A percentile compares a stretch with the other conserved stretches of the same genome.
Conservation (phyloP, 2,888 invertebrate genomes). For the Trissolcus brochymenae region DNA sequence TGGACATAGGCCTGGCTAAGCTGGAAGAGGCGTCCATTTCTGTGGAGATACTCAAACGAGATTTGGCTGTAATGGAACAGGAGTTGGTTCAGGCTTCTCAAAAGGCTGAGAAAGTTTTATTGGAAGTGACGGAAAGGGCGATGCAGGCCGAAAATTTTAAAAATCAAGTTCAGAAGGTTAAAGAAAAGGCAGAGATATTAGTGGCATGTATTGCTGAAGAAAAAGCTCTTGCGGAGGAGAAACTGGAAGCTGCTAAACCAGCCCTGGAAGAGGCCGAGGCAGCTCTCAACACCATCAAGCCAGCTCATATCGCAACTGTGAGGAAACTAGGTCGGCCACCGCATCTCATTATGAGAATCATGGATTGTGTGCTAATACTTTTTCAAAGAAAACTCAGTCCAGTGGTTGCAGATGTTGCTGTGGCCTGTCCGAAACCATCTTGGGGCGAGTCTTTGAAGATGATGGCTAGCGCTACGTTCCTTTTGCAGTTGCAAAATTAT, state of each 20-base stretch:
- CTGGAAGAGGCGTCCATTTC: slow-evolving; percentile 96
- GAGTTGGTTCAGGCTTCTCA: slow-evolving; percentile 94
- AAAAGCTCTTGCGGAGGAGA: slow-evolving; percentile 93
- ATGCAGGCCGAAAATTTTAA: slow-evolving; percentile 97
- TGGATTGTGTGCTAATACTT: slow-evolving; percentile 96
- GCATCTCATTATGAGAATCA: slow-evolving; percentile 97
- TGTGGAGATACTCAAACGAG: slow-evolving; percentile 92
- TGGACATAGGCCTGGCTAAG: slow-evolving; percentile 97
- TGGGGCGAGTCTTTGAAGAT: slow-evolving; percentile 98
- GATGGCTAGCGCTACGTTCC: slow-evolving; percentile 96
- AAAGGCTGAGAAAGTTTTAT: slow-evolving; percentile 91
- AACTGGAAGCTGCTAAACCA: slow-evolving; percentile 96
- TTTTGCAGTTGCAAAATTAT: slow-evolving; percentile 93
- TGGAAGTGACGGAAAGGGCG: slow-evolving; percentile 94
- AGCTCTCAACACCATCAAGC: slow-evolving; percentile 96
- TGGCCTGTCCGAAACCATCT: slow-evolving; percentile 93
- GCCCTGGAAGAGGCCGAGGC: slow-evolving; percentile 96
- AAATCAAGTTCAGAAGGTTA: slow-evolving; percentile 96
- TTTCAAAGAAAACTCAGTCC: slow-evolving; percentile 92
- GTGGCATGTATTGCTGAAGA: slow-evolving; percentile 92
- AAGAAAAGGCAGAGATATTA: slow-evolving; percentile 94
- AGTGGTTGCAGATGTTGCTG: slow-evolving; percentile 87
- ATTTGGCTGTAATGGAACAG: slow-evolving; percentile 95
- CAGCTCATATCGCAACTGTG: slow-evolving; percentile 96
- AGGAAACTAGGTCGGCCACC: slow-evolving; percentile 96